Evolutionary conservation across 2,888 invertebrate species (phyloP).

Genomic region (Leptopilina myrica): DNA sequence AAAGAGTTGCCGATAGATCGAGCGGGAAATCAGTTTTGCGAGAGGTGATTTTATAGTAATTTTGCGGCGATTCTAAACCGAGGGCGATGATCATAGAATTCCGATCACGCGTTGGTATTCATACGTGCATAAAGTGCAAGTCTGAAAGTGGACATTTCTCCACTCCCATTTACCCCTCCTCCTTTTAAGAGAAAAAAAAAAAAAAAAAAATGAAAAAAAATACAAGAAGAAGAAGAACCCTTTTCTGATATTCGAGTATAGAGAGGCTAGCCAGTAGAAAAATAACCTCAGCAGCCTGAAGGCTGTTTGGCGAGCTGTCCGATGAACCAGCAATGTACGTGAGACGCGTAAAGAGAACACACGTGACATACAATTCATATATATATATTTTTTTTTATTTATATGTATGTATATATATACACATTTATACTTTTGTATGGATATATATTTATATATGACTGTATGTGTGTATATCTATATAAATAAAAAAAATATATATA

Average conservation of each 20-base stretch:
- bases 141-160: conserved; percentile 58
- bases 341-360: conserved; percentile 50
- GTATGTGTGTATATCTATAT: neutral
- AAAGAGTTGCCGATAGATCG: conserved; percentile 44
- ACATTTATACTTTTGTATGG: neutral
- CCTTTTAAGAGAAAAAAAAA: too few relatives aligned
- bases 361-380: conserved; percentile 45
- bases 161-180: conserved; percentile 50
- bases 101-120: conserved; percentile 66
- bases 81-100: conserved; percentile 51
- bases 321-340: conserved; percentile 59
- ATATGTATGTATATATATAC: neutral
- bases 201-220: too few relatives aligned
- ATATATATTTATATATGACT: neutral
- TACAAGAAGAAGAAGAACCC: conserved; percentile 16
- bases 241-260: conserved; percentile 46
- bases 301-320: conserved; percentile 61
- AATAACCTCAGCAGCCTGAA: conserved; percentile 52
- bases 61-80: conserved; percentile 46
- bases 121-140: conserved; percentile 68
- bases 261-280: conserved; percentile 49
- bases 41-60: conserved; percentile 53
- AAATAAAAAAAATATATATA: too few relatives aligned
- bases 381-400: too few relatives aligned
- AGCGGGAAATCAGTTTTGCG: conserved; percentile 55